Evolutionary conservation across 2,113 vertebrate genomes (phyloP).

Genomic region (Mus spicilegus): DNA sequence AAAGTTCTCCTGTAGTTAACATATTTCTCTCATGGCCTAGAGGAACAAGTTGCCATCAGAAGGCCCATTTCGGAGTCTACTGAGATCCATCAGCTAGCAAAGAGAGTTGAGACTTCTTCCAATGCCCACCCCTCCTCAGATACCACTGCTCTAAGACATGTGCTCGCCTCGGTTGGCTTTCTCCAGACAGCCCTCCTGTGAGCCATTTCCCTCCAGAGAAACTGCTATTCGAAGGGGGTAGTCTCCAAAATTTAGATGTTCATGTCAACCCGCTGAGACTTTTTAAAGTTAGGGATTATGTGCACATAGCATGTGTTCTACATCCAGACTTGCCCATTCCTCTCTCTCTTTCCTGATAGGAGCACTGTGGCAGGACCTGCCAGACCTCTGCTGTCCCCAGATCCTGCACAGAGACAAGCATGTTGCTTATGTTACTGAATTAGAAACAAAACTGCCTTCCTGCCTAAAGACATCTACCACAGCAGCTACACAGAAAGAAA

Average conservation of each 20-base stretch:
- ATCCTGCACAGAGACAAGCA: not conserved
- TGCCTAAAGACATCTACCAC: conserved; percentile 36
- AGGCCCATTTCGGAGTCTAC: not conserved
- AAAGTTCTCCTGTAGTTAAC: not conserved
- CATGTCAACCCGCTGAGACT: not conserved
- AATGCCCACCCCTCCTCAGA: no score
- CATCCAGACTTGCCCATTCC: not conserved
- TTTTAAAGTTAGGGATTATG: not conserved
- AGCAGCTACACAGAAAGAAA: conserved; percentile 51
- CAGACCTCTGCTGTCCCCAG: not conserved
- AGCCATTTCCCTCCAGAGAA: not conserved
- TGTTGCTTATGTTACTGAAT: not conserved
- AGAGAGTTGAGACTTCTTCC: no score
- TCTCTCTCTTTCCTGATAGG: not conserved
- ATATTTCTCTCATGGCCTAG: not conserved
- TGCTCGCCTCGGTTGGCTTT: no score
- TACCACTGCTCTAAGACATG: not conserved
- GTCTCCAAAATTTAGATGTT: not conserved
- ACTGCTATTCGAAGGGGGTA: not conserved
- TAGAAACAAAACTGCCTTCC: conserved; percentile 21
- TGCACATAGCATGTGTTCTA: not conserved
- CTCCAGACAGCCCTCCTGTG: not conserved
- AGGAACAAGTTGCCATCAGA: not conserved
- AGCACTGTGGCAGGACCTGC: not conserved
- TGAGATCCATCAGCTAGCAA: not conserved